Evolutionary conservation across 2,113 vertebrate genomes (phyloP).

Genomic region (Otis tarda): DNA sequence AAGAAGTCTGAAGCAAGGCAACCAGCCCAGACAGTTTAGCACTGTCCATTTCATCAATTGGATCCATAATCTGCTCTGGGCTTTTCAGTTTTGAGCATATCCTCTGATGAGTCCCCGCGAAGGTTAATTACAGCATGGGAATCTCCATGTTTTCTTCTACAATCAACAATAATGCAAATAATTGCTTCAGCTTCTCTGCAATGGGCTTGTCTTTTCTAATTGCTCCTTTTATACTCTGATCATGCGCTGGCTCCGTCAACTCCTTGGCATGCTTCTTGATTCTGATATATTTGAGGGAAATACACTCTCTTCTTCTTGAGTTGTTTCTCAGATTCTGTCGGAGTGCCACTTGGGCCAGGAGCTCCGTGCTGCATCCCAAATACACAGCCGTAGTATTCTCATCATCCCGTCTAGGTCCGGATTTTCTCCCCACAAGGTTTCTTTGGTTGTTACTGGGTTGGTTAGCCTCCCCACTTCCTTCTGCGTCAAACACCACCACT

Average conservation of each 20-base stretch:
- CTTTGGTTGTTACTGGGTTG: neutral
- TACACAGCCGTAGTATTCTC: neutral
- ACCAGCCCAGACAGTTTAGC: neutral
- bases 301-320: neutral
- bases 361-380: neutral
- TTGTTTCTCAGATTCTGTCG: neutral
- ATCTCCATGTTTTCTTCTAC: neutral
- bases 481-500: neutral
- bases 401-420: fast-evolving
- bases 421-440: neutral
- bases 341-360: neutral
- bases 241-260: neutral
- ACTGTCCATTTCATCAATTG: neutral
- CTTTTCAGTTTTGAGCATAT: neutral
- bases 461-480: neutral
- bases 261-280: neutral
- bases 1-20: neutral
- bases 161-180: neutral
- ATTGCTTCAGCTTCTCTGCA: neutral
- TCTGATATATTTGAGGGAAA: neutral
- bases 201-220: neutral
- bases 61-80: neutral
- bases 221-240: neutral
- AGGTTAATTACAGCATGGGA: neutral
- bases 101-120: neutral